Evolutionary conservation across 2,797 vertebrate species (phyloP), one percentile per base, ranked within the genome.

Genomic region (Denticeps clupeoides): DNA sequence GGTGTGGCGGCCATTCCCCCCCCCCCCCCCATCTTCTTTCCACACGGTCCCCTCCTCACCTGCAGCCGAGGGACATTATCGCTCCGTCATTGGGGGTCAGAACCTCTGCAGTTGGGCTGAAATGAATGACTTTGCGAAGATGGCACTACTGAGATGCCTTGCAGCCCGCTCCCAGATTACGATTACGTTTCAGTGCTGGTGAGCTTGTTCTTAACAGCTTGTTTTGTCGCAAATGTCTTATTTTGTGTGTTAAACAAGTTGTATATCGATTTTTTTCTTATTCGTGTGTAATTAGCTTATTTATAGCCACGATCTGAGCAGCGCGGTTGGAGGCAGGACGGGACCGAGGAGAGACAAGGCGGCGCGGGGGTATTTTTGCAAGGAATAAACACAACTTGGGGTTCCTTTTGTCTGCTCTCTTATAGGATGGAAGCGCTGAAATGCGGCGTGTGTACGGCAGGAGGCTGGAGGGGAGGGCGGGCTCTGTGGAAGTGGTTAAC

Each of bases 401-500:
- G 16, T 41, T 51, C 62, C 40, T 50, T 54, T 60, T 71, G 60
- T 60, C 59, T 24, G 26, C 70, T 69, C 63, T 65, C 73, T 56
- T 47, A 16, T 77, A 74, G 74, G 74, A 65, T 27, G 44, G 50
- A 2, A 9, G 33, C 3, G 7, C 3, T 18, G 35, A 21, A 38
- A 11, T 2, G 5, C 35, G 18, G 9, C 35, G 35, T 43, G 43
- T 49, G 45, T 27, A 28, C 49, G 37, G 12, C 49, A 11, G 11
- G 4, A 40, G 38, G 9, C 29, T 32, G 16, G 32, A 18, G 22
- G 27, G 45, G 24, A 16, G 22, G 21, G 40, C 4, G 37, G 24
- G 56, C 55, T 64, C 60, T 67, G 62, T 51, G 70, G 67, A 76
- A 74, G 73, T 74, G 75, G 71, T 84, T 81, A 82, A 78, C 76